A percentile compares a stretch with the other conserved stretches of the same genome.
Conservation (phyloP, 2,113 vertebrate genomes). For the Hyperoodon ampullatus region DNA sequence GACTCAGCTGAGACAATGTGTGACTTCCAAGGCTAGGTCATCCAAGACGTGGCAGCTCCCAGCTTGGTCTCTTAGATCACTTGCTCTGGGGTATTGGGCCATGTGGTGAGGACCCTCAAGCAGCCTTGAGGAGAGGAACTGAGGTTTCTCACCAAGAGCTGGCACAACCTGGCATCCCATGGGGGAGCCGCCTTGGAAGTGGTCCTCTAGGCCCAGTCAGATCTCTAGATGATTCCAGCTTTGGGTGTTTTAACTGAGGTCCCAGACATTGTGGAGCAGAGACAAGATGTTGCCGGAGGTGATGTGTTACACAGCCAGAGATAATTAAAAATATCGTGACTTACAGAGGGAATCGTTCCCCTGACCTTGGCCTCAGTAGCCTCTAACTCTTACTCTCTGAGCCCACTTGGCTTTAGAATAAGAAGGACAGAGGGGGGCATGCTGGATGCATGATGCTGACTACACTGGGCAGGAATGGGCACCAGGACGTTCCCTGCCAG, state of each 20-base stretch:
- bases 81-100: neutral
- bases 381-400: neutral
- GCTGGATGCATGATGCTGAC: neutral
- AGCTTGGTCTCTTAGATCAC: neutral
- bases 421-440: neutral
- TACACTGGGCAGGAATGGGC: neutral
- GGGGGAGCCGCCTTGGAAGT: neutral
- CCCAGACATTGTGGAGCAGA: neutral
- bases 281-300: neutral
- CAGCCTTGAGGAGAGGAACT: neutral
- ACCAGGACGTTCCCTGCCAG: neutral
- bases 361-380: neutral
- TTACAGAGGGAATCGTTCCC: neutral
- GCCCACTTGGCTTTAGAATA: neutral
- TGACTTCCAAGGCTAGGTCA: neutral
- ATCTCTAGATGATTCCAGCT: neutral
- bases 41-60: neutral
- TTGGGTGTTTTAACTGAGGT: neutral
- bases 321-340: neutral
- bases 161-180: neutral
- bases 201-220: neutral
- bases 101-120: neutral
- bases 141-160: neutral
- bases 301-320: neutral
- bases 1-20: neutral